Evolutionary conservation across 2,888 invertebrate species (phyloP).

Genomic region (Dicyrtomina minuta): DNA sequence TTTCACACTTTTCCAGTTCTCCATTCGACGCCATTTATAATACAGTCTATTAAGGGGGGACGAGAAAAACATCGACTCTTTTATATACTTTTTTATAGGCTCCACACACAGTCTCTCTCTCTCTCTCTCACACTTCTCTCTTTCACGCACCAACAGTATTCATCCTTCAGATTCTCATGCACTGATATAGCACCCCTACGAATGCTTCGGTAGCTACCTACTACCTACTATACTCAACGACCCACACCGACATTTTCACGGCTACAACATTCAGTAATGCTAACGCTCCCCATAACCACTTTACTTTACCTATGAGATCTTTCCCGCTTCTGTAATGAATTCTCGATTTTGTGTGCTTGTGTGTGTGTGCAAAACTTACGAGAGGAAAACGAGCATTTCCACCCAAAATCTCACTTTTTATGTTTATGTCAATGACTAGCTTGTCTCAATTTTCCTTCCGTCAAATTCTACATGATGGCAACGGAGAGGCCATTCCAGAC

Average conservation of each 20-base stretch:
- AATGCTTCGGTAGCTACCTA: too few species aligned
- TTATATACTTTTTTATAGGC: slow-evolving; percentile 44
- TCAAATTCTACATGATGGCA: slow-evolving; percentile 10
- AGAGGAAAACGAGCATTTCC: slow-evolving; percentile 25
- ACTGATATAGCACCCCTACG: slow-evolving; percentile 1
- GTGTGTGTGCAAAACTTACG: background rate
- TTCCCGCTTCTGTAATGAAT: slow-evolving; percentile 12
- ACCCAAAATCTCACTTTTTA: slow-evolving; percentile 26
- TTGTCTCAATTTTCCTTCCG: slow-evolving; percentile 15
- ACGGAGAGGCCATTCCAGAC: background rate
- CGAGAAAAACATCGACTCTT: slow-evolving; percentile 37
- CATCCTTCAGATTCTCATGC: slow-evolving; percentile 15
- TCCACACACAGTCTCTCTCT: slow-evolving; percentile 8
- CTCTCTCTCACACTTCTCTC: slow-evolving; percentile 11
- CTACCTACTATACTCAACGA: too few species aligned
- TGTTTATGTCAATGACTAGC: slow-evolving; percentile 15
- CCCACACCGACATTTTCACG: slow-evolving; percentile 19
- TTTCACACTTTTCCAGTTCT: slow-evolving; percentile 53
- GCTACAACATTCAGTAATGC: slow-evolving; percentile 8
- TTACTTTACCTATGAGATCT: background rate
- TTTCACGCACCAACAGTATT: slow-evolving; percentile 29
- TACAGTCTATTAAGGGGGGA: slow-evolving; percentile 43
- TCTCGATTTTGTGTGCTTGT: background rate
- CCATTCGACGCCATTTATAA: slow-evolving; percentile 52
- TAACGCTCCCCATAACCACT: slow-evolving; percentile 7